Evolutionary conservation across 2,113 vertebrate genomes (phyloP).

Genomic region (Leuciscus idus): DNA sequence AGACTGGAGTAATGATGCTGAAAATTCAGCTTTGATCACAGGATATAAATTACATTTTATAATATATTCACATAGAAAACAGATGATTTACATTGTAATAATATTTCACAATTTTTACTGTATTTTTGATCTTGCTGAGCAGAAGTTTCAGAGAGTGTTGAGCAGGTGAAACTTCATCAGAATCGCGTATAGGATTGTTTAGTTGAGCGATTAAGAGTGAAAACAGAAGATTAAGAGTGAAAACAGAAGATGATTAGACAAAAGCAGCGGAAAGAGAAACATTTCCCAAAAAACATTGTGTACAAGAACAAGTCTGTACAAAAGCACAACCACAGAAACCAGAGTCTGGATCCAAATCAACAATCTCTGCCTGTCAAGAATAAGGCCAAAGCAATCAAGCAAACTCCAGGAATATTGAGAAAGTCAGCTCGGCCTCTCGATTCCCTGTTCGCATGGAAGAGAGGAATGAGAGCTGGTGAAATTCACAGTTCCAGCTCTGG

Average conservation of each 20-base stretch:
- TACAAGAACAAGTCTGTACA: conserved; percentile 28
- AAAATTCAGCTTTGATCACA: too few species aligned
- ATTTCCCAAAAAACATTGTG: conserved; percentile 62
- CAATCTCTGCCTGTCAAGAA: conserved; percentile 16
- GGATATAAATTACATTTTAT: not conserved
- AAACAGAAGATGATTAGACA: conserved; percentile 70
- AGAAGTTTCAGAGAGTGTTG: not conserved
- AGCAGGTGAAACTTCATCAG: not conserved
- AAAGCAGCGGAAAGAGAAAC: conserved; percentile 68
- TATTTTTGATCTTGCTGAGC: not conserved
- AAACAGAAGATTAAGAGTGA: conserved; percentile 66
- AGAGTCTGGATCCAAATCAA: conserved; percentile 32
- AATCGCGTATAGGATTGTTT: conserved; percentile 16
- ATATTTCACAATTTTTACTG: not conserved
- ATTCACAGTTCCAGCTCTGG: conserved; percentile 56
- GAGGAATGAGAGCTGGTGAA: conserved; percentile 28
- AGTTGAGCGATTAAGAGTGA: conserved; percentile 44
- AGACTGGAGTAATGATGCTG: too few species aligned
- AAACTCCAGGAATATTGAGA: conserved; percentile 10
- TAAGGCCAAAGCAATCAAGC: conserved; percentile 58
- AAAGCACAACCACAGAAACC: conserved; percentile 59
- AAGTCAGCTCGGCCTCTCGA: conserved; percentile 38
- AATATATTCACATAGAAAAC: not conserved
- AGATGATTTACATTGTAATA: not conserved
- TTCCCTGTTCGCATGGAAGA: conserved; percentile 57